phyloP scores from a whole-genome alignment of 2,113 vertebrate species.

The Alethe castanea region DNA sequence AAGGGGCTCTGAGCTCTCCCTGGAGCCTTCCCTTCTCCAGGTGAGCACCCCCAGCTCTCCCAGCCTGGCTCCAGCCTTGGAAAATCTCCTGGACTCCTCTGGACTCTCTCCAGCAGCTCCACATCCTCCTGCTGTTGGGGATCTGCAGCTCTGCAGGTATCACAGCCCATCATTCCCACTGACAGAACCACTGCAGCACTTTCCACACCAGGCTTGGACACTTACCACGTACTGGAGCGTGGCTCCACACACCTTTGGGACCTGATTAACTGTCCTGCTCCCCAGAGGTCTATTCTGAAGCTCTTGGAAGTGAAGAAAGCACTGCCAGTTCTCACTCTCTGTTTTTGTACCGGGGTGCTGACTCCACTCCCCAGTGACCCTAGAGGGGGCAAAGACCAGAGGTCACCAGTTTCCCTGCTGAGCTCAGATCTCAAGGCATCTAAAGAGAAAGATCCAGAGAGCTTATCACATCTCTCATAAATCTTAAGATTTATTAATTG shows the following conservation, averaged over 20 bases:
- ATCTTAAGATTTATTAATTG: conserved; percentile 37
- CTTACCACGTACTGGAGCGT: neutral
- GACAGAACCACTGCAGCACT: neutral
- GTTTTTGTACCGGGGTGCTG: neutral
- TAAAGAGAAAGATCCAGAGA: neutral
- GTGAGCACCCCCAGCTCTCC: neutral
- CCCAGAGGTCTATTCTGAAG: neutral
- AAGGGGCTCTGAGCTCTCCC: neutral
- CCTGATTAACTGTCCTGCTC: neutral
- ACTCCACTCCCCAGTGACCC: neutral
- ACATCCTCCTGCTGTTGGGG: accelerated
- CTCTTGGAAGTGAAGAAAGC: neutral
- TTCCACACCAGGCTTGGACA: neutral
- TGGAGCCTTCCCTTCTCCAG: neutral
- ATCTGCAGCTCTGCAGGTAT: neutral
- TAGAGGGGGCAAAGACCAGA: neutral
- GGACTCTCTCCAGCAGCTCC: neutral
- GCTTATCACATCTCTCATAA: neutral
- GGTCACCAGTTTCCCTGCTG: conserved; percentile 17
- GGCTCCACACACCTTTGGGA: neutral
- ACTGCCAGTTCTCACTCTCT: neutral
- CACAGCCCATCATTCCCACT: neutral
- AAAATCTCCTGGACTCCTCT: neutral
- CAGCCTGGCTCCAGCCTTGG: neutral
- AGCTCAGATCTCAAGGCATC: neutral